Base-by-base conservation (phyloP, 37 sponge, comb jelly and placozoan genomes). In the Petrosia ficiformis region DNA sequence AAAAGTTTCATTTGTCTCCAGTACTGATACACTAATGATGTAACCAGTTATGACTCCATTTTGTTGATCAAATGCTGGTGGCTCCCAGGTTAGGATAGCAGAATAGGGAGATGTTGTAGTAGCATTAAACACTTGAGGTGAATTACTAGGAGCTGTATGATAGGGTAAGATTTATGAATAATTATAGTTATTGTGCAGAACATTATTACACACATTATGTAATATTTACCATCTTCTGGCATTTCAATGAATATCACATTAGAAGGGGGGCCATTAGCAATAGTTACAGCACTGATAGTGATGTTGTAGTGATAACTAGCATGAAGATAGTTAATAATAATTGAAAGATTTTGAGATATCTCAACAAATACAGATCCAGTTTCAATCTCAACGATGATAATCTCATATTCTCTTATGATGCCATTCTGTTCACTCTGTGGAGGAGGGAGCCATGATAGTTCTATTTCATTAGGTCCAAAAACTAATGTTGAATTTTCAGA, bases 11-110 rank as follows among this genome's bases (percentile, higher is more conserved):
- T 4, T 36, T 44, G 58, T 73, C 34, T 73, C 70, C 11, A 82
- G 26, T 25, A 71, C 73, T 44, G 71, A 59, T 33, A 80, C 43
- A 36, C 44, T 64, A 22, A 82, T 39, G 14, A 38, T 68, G 76
- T 77, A 84, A 30, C 43, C 63, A 10, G 56, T 77, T 28, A 84
- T 77, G 57, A 77, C 40, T 19, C 85, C 85, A 84, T 84, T 77
- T 25, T 71, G 77, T 19, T 39, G 11, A 2, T n/a, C 67, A 40
- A 36, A 34, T 39, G 56, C 58, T 3, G 78, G 85, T 32, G 77
- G 85, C 33, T 37, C 41, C 85, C 85, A 84, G 52, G 58, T 54
- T 21, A 82, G 59, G 21, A 39, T 28, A 42, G 75, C 59, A 5
- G 70, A 38, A 2, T 28, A 38, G 26, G 76, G 39, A 40, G 43